Evolutionary conservation across 2,797 vertebrate genomes (phyloP), one percentile per base, ranked within the genome.

Genomic region (Chelonia mydas): DNA sequence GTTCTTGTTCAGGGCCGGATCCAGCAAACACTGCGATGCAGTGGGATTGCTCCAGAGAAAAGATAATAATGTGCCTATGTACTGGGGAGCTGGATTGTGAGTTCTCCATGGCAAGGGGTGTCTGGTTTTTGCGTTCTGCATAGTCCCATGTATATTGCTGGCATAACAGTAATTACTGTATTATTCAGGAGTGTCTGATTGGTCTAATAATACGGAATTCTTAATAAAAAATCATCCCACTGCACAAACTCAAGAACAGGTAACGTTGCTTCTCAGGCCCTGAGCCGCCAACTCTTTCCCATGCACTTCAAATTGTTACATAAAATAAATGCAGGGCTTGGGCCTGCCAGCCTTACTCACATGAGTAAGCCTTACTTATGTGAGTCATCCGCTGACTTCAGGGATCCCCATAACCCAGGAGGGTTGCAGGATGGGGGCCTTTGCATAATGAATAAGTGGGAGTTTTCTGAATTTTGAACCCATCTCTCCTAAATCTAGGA

Each of bases 1-100:
- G 37, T 8, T 74, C 72, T 74, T 45, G 37, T 23, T 15, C 45
- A 45, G 37, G 41, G 41, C 41, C 3, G 2, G 72, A 76, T 45
- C 11, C 21, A 27, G 72, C 41, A 76, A 7, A 25, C 21, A 5
- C 41, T 27, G 3, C 3, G 6, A 37, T 76, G 84, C 19, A 5
- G 1, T 1, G 33, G 45, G 11, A 5, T n/a, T 16, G 72, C 28
- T 2, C 5, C 7, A 19, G 45, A 74, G 23, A 37, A 1, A 17
- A 55, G n/a, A 17, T 68, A 57, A 33, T 81, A 1, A 0, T 6
- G 10, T 78, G 37, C 85, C 21, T 33, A 86, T 49, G 82, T 53
- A 45, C 61, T 31, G 79, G 57, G 78, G 72, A 15, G 6, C 3
- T 7, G 72, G 23, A 74, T 27, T 28, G 6, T 76, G 4, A 25